Evolutionary conservation across 2,888 invertebrate species (phyloP), one percentile per base, ranked within the genome.

Genomic region (Tromatobia lineatoria): DNA sequence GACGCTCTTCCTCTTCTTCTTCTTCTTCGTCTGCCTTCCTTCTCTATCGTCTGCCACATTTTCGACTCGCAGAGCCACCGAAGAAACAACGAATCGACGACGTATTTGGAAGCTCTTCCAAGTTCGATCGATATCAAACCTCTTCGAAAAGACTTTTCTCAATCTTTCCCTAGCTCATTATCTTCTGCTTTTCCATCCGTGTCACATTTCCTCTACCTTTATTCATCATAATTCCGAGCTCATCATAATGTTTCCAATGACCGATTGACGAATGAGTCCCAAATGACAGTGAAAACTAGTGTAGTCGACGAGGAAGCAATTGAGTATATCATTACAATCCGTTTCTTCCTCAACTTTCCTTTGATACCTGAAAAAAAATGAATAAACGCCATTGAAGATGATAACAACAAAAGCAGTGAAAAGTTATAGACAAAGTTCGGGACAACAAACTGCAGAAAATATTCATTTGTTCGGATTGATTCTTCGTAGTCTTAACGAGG

Each of bases 281-380:
- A 45, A 45, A 38, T 45, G 70, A 47, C 64, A 57, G 80, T 80
- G 75, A 29, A 79, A 83, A 83, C 79, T 57, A 80, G 66, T 71
- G 79, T 66, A 50, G 66, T 66, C 34, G 70, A 67, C 66, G 75
- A 79, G 70, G 57, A 78, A 66, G 59, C 70, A 20, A 18, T 66
- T 54, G 75, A 83, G 70, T 71, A 59, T 50, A 79, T 83, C 79
- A 75, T 83, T 83, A 83, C 80, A 80, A 83, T 83, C 71, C 70
- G 47, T 83, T 80, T 76, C 66, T 75, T 54, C 20, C 50, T 66
- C 61, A 11, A 59, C 23, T 23, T 34, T 38, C 52, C 1, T 1
- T 38, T 8, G 38, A 2, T 10, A 10, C 10, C 4, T 18, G 50
- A 50, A 47, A 15, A 15, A 18, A 50, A 50, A 2, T 6, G 7